A percentile compares a stretch with the other conserved stretches of the same genome.
Conservation (phyloP, 2,888 invertebrate species). For the Catocala sponsa region DNA sequence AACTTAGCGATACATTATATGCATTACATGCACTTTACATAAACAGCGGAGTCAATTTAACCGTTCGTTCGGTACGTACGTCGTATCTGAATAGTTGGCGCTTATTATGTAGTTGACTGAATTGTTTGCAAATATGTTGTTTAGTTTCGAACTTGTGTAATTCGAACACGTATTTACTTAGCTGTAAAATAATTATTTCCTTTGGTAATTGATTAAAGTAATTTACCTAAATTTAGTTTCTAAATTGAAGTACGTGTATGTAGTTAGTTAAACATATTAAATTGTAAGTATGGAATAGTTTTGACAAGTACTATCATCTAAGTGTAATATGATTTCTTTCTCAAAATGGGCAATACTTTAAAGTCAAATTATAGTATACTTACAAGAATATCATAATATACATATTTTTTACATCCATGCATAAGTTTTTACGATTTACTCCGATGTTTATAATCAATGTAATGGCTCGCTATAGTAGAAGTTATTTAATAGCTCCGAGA, state of each 20-base stretch:
- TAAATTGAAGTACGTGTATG: conserved; percentile 18
- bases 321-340: too few relatives aligned
- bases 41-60: background rate
- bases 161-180: conserved; percentile 18
- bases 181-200: conserved; percentile 25
- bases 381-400: too few relatives aligned
- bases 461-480: conserved; percentile 25
- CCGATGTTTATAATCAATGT: conserved; percentile 27
- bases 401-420: conserved; percentile 14
- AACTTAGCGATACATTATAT: background rate
- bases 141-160: conserved; percentile 15
- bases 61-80: too few relatives aligned
- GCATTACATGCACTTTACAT: background rate
- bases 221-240: conserved; percentile 22
- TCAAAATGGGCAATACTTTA: too few relatives aligned
- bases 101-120: background rate
- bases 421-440: conserved; percentile 22
- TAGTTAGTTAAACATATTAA: conserved; percentile 15
- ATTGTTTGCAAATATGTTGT: conserved; percentile 1
- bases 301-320: background rate
- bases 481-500: conserved; percentile 20
- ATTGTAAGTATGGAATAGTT: background rate
- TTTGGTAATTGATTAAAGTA: conserved; percentile 18
- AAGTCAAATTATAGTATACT: too few relatives aligned
- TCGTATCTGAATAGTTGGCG: background rate